Evolutionary conservation across 2,113 vertebrate species (phyloP).

Genomic region (Gadus chalcogrammus): DNA sequence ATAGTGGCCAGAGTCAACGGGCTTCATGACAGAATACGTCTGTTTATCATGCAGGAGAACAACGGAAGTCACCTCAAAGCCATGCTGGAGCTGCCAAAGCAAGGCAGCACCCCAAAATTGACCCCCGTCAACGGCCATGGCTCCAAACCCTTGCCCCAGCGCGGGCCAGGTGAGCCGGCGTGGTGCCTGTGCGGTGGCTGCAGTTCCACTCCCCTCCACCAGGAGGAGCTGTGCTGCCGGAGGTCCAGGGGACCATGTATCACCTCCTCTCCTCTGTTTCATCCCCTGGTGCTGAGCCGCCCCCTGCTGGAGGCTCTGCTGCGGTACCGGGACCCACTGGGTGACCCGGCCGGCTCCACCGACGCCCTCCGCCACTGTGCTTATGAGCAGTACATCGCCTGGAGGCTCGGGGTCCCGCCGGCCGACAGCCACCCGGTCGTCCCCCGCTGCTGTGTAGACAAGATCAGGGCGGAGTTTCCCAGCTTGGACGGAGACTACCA

Average conservation of each 20-base stretch:
- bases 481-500: slow-evolving; percentile 59
- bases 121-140: background rate
- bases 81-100: slow-evolving; percentile 43
- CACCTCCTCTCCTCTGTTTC: slow-evolving; percentile 64
- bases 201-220: slow-evolving; percentile 13
- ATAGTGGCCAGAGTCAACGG: background rate
- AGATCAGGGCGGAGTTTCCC: slow-evolving; percentile 69
- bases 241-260: slow-evolving; percentile 57
- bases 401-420: slow-evolving; percentile 73
- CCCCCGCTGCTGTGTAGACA: slow-evolving; percentile 78
- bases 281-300: slow-evolving; percentile 65
- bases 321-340: slow-evolving; percentile 74
- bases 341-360: background rate
- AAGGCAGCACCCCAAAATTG: background rate
- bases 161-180: slow-evolving; percentile 4
- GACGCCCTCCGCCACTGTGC: slow-evolving; percentile 67
- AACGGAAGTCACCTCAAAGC: slow-evolving; percentile 44
- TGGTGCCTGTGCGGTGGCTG: slow-evolving; percentile 76
- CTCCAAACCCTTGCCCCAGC: background rate
- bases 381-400: slow-evolving; percentile 72
- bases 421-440: slow-evolving; percentile 58
- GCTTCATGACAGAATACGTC: too few relatives aligned
- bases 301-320: slow-evolving; percentile 62
- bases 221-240: slow-evolving; percentile 80
- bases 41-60: slow-evolving; percentile 44